Evolutionary conservation across 2,113 vertebrate species (phyloP).

Genomic region (Boleophthalmus pectinirostris): DNA sequence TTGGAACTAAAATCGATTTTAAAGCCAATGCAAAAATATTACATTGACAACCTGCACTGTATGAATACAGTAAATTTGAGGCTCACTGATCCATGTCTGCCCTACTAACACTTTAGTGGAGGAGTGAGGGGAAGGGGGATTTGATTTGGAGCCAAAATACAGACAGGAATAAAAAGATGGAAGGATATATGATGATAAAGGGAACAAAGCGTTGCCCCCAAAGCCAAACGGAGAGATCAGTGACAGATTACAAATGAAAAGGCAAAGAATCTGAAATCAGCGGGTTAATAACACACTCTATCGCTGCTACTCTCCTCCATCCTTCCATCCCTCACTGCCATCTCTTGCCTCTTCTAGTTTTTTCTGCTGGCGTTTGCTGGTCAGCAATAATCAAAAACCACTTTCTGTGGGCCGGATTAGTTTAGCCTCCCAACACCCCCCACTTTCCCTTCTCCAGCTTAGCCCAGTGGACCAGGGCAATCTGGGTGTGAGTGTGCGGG

Average conservation of each 20-base stretch:
- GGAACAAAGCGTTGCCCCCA: constrained; percentile 60
- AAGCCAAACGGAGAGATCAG: constrained; percentile 68
- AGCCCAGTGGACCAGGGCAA: constrained; percentile 96
- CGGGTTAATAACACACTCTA: constrained; percentile 67
- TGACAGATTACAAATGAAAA: constrained; percentile 68
- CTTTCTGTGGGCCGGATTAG: constrained; percentile 98
- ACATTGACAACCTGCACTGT: constrained; percentile 40
- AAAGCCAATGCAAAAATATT: constrained; percentile 39
- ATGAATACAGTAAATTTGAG: constrained; percentile 53
- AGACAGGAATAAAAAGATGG: constrained; percentile 59
- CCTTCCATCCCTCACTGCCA: constrained; percentile 42
- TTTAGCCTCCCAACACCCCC: constrained; percentile 57
- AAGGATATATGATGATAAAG: constrained; percentile 64
- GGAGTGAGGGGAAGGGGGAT: constrained; percentile 11
- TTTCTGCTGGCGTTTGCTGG: constrained; percentile 94
- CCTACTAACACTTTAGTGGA: constrained; percentile 37
- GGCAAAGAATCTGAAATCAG: constrained; percentile 55
- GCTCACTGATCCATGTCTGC: constrained; percentile 63
- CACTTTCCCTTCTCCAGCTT: constrained; percentile 87
- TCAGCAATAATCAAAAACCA: constrained; percentile 99
- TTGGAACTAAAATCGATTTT: constrained; percentile 9
- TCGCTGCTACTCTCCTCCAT: constrained; percentile 30
- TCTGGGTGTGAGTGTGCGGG: constrained; percentile 53
- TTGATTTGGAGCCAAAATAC: constrained; percentile 64
- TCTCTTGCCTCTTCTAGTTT: constrained; percentile 58